Base-by-base conservation (phyloP, 2,888 invertebrate species). In the Clusia tigrina region DNA sequence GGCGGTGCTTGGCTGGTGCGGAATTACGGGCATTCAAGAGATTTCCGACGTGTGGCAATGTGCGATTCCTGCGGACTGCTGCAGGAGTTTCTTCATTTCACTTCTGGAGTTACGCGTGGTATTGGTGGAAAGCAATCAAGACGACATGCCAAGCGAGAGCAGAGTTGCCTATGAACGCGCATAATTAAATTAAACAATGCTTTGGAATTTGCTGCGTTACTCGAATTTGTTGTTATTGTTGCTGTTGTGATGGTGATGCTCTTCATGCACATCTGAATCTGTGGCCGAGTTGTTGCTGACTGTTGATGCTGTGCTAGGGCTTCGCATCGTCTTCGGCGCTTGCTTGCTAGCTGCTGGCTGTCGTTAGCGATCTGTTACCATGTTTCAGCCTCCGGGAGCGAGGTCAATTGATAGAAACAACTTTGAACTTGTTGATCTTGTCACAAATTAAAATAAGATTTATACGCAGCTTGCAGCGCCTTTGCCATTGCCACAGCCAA, bases 401-500 rank as follows among this genome's bases (percentile, higher is more conserved):
- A 81, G 83, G 83, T 83, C 82, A 83, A 83, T 83, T 83, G 81
- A 82, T 79, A 78, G 77, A 78, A 78, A 80, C 81, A 83, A 80
- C 83, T 83, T 82, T 83, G 83, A 83, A 83, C 83, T 82, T 79
- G 83, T 81, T 82, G 83, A 83, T 83, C 83, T 83, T 83, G 83
- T 81, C 81, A 81, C 83, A 83, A 81, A 83, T 83, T 82, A 82
- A 81, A 78, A 77, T 74, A 81, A 80, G 80, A 81, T 81, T 81
- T 81, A 81, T 81, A 78, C 71, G 72, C 71, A 63, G n/a, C n/a
- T n/a, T 65, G 71, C 68, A 68, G 22, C 48, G 22, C 2, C n/a
- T n/a, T n/a, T n/a, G n/a, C n/a, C n/a, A n/a, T n/a, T n/a, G n/a
- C n/a, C n/a, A 32, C 32, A n/a, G n/a, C n/a, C 32, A 32, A 6